Base-by-base conservation (phyloP, 2,888 invertebrate species). In the Drosophila fungiperda region DNA sequence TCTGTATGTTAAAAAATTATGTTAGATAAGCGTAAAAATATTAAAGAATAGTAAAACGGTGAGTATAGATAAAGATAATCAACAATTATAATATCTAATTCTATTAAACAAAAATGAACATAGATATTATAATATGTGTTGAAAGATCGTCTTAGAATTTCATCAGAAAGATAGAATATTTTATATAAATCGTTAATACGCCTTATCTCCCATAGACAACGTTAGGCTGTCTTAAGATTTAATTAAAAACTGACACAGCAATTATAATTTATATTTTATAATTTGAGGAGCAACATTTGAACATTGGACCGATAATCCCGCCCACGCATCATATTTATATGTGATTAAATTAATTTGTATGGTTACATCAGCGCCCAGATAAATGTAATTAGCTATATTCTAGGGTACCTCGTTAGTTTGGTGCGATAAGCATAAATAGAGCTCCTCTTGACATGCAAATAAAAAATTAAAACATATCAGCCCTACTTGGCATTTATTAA, bases 401-500 rank as follows among this genome's bases (percentile, higher is more conserved):
- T 48, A 40, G 66, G 55, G 69, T 82, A 65, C 68, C 68, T 63
- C 83, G 68, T 74, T 69, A 58, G 17, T 67, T 65, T 40, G 26
- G 63, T 67, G 63, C 63, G 85, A 84, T 89, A 87, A 89, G 80
- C 17, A 23, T 7, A 50, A 63, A n/a, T 29, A 4, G 20, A 7
- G 38, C 62, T 38, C 54, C 35, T 33, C 53, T 38, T 59, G 61
- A 32, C 80, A 63, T 52, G 60, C 60, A 69, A 68, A 83, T 71
- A 67, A 53, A 66, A 63, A 58, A 80, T 75, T 45, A 63, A 74
- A 63, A 60, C 68, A 77, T 68, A 82, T 82, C 75, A 87, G 65
- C 58, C 54, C 59, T 73, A 82, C 82, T 88, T 86, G 86, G 88
- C 86, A 88, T 59, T 88, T 88, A 86, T 86, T 86, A 86, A 83